Evolutionary conservation across 1,140 invertebrate genomes (phyloP), one percentile per base, ranked within the genome.

Genomic region (Meloidogyne exigua): DNA sequence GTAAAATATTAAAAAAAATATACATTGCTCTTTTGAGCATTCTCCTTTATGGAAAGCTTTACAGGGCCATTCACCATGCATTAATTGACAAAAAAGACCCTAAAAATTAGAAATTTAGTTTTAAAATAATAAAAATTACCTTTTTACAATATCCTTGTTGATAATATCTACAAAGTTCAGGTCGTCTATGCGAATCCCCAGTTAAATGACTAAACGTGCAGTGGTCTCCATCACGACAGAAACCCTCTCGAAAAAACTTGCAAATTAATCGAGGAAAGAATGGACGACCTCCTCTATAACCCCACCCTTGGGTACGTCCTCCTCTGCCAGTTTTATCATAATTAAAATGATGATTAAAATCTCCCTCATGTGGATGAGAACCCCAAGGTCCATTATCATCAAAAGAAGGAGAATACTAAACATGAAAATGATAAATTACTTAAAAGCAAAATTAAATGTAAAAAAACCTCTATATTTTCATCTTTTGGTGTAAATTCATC

Each of bases 221-320:
- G 15, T 82, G 72, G 23, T 87, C 85, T 11, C 83, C 83, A 72
- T 87, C 85, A 70, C 85, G 77, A 72, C 85, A 87, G 64, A 82
- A 88, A 9, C 85, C 85, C 73, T 87, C 85, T n/a, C 85, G 79
- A 77, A 88, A 87, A 67, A 87, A 87, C 66, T 87, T 87, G 82
- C 85, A 87, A 32, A 87, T 84, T 25, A 80, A 86, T 15, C 76
- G 77, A 25, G 87, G 81, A 42, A 75, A 72, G 25, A 74, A 62
- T 5, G 76, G 66, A 26, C 69, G 68, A 25, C 67, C 65, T n/a
- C 28, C 39, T 77, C 71, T 68, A 49, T 68, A 68, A 68, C 70
- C 76, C 49, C 68, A 44, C 18, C 70, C 68, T 57, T 62, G 26
- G 11, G 44, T 70, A 36, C 76, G 32, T 2, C 49, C 26, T 36